Conservation (phyloP, 2,797 vertebrate genomes). For the Pangasius krempfi region DNA sequence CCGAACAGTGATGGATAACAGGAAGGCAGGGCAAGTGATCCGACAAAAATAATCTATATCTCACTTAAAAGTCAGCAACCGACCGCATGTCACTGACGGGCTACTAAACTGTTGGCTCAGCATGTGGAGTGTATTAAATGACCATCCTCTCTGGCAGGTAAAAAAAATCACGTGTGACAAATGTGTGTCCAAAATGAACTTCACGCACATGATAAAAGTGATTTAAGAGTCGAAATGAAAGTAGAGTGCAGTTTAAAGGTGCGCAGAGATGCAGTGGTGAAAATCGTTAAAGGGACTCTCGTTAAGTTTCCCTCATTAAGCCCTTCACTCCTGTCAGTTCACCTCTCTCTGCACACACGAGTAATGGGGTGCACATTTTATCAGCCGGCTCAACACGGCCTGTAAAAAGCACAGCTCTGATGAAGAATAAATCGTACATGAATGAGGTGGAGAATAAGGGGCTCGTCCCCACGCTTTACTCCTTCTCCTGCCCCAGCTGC, state of each 20-base stretch:
- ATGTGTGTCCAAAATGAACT: neutral
- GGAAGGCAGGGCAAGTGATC: neutral
- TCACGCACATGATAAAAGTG: constrained; percentile 22
- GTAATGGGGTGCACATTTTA: constrained; percentile 11
- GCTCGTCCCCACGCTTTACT: neutral
- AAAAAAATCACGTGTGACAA: constrained; percentile 14
- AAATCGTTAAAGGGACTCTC: neutral
- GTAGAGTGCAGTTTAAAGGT: constrained; percentile 19
- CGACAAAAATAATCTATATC: neutral
- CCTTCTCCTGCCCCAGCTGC: neutral
- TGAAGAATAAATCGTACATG: constrained; percentile 10
- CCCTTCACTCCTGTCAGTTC: neutral
- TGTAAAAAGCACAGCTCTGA: constrained; percentile 41
- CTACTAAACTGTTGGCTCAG: constrained; percentile 20
- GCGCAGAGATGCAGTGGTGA: neutral
- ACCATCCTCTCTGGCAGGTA: neutral
- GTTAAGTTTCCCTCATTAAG: constrained; percentile 21
- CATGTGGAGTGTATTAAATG: constrained; percentile 24
- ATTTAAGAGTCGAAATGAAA: constrained; percentile 8
- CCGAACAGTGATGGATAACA: neutral
- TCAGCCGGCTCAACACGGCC: constrained; percentile 13
- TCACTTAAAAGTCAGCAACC: constrained; percentile 15
- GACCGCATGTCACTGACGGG: neutral
- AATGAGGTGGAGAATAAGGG: constrained; percentile 4
- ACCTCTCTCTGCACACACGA: neutral